Evolutionary conservation across 2,797 vertebrate species (phyloP).

Genomic region (Bufotes viridis): DNA sequence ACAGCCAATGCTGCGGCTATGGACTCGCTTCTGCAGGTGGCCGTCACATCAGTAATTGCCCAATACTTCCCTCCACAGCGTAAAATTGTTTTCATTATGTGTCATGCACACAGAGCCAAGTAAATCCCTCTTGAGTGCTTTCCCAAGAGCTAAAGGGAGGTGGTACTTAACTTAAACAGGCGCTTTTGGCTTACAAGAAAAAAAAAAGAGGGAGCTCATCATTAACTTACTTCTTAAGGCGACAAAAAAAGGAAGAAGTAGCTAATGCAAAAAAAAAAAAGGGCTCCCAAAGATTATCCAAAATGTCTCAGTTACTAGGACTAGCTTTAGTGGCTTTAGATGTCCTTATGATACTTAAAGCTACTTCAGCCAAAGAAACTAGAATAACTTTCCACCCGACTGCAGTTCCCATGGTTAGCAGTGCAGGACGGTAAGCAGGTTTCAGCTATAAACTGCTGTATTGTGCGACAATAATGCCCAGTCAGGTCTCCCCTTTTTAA

Average conservation of each 20-base stretch:
- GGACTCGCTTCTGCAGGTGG: conserved; percentile 97
- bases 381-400: conserved; percentile 99
- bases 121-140: conserved; percentile 93
- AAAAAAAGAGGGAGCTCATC: conserved; percentile 86
- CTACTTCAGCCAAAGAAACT: conserved; percentile 87
- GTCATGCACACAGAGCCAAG: conserved; percentile 96
- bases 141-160: conserved; percentile 95
- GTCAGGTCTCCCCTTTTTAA: conserved; percentile 99
- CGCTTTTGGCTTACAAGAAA: conserved; percentile 85
- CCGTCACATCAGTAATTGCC: conserved; percentile 99
- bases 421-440: conserved; percentile 98
- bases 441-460: conserved; percentile 99
- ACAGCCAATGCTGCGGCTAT: conserved; percentile 79
- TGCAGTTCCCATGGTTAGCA: conserved; percentile 99
- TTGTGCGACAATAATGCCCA: conserved; percentile 98
- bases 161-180: conserved; percentile 98
- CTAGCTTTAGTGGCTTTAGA: conserved; percentile 83
- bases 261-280: conserved; percentile 80
- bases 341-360: conserved; percentile 88
- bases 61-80: conserved; percentile 94
- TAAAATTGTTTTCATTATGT: conserved; percentile 99
- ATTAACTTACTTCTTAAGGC: conserved; percentile 92
- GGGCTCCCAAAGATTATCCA: conserved; percentile 87
- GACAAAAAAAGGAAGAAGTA: conserved; percentile 87
- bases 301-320: conserved; percentile 95